Percentiles rank a stretch among this genome's conserved stretches.
phyloP scores from a whole-genome alignment of 2,888 invertebrate species.

The Tenthredo mesomela region DNA sequence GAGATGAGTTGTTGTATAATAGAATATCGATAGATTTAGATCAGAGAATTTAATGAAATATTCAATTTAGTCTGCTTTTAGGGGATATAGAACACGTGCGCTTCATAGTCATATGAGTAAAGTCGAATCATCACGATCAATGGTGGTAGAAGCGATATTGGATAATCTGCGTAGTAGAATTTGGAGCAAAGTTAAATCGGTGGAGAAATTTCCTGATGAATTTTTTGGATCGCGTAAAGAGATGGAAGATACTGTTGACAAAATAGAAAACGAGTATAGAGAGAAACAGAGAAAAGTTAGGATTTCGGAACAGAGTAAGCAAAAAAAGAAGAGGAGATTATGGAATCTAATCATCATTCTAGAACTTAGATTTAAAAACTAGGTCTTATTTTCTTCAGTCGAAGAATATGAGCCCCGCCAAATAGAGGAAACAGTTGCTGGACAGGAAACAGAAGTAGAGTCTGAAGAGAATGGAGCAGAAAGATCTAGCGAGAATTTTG shows the following conservation, averaged over 20 bases:
- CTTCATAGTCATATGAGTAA: not conserved
- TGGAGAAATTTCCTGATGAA: slow-evolving; percentile 62
- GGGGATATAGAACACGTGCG: slow-evolving; percentile 32
- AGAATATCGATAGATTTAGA: not conserved
- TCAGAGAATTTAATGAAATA: not conserved
- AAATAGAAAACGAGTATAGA: slow-evolving; percentile 63
- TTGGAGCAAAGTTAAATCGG: slow-evolving; percentile 61
- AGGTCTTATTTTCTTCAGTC: slow-evolving; percentile 56
- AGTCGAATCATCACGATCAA: slow-evolving; percentile 56
- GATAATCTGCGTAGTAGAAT: slow-evolving; percentile 63
- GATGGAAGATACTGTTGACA: slow-evolving; percentile 57
- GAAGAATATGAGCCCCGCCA: slow-evolving; percentile 53
- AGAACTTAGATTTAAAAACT: not conserved
- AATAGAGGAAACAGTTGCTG: not conserved
- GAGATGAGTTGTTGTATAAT: not conserved
- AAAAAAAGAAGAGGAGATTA: not conserved
- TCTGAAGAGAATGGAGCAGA: not conserved
- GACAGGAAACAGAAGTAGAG: not conserved
- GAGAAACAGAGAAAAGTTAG: slow-evolving; percentile 60
- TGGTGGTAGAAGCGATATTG: slow-evolving; percentile 63
- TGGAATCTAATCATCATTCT: not conserved
- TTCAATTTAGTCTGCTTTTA: slow-evolving; percentile 26
- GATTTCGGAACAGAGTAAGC: slow-evolving; percentile 59
- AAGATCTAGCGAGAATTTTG: not conserved
- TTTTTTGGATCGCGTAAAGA: slow-evolving; percentile 61